A percentile compares a stretch with the other conserved stretches of the same genome.
Evolutionary conservation across 1,140 invertebrate species (phyloP).

Genomic region (Aphidius ervi): DNA sequence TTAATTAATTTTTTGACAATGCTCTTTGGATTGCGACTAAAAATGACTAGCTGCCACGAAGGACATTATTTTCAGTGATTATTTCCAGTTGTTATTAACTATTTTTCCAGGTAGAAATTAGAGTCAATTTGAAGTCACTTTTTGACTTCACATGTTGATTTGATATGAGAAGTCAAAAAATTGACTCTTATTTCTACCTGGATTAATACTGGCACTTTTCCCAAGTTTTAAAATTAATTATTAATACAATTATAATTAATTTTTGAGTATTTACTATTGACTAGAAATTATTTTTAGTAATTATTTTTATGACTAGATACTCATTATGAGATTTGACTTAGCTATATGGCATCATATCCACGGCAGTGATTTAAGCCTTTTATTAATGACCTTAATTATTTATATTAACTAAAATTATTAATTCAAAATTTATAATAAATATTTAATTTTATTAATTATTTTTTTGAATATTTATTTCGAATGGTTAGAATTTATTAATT

Average conservation of each 20-base stretch:
- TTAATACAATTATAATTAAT: neutral
- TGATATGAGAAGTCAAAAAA: too few species aligned
- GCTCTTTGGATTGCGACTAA: neutral
- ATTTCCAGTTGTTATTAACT: neutral
- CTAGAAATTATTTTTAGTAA: slow-evolving; percentile 1
- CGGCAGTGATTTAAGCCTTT: slow-evolving; percentile 22
- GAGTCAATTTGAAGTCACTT: too few species aligned
- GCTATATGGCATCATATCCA: slow-evolving; percentile 21
- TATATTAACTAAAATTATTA: neutral
- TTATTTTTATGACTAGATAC: neutral
- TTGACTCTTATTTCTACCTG: too few species aligned
- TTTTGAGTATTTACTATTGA: neutral
- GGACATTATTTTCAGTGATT: slow-evolving; percentile 6
- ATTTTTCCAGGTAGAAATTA: too few species aligned
- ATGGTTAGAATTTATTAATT: neutral
- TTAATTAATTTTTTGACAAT: slow-evolving; percentile 11
- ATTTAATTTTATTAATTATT: too few species aligned
- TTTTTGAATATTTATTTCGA: too few species aligned
- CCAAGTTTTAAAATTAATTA: slow-evolving; percentile 21
- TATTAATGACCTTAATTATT: slow-evolving; percentile 2
- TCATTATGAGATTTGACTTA: neutral
- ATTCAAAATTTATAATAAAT: neutral
- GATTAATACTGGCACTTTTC: slow-evolving; percentile 40
- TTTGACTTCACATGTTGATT: too few species aligned
- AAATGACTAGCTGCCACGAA: slow-evolving; percentile 9